These are phyloP conservation scores for Myxocyprinus asiaticus DNA, from an alignment of 2,113 vertebrate genomes.

Conservation along the genomic window DNA sequence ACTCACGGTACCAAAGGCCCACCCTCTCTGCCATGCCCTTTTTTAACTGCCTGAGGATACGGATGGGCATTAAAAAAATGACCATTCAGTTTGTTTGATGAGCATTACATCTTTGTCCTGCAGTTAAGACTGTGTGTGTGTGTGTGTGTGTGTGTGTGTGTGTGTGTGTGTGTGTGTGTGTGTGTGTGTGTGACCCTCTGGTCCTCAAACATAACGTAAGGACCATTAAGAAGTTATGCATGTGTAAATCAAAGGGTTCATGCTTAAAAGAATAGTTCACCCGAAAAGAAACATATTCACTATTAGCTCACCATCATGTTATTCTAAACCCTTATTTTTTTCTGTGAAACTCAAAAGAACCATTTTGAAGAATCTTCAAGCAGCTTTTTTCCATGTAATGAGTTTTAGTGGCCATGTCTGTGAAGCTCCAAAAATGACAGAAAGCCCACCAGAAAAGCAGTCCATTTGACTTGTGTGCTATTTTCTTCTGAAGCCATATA, in stretches of 20 bases:
- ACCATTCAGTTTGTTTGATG: not conserved
- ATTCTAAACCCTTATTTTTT: too few species aligned
- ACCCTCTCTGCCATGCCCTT: conserved; percentile 69
- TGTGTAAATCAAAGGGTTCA: conserved; percentile 19
- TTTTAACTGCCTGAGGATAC: conserved; percentile 69
- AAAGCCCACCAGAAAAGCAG: too few species aligned
- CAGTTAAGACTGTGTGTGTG: conserved; percentile 1
- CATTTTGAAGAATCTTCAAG: too few species aligned
- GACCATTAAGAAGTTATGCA: conserved; percentile 35
- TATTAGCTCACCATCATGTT: too few species aligned
- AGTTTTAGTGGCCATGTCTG: too few species aligned
- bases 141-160: conserved; percentile 9
- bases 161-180: conserved; percentile 11
- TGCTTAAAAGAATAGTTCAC: too few species aligned
- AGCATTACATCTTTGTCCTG: conserved; percentile 40
- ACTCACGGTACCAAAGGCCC: conserved; percentile 68
- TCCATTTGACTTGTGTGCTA: too few species aligned
- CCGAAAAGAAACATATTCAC: too few species aligned
- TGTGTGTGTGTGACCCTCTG: conserved; percentile 22
- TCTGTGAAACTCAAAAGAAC: too few species aligned
- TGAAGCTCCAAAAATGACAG: too few species aligned
- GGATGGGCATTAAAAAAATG: conserved; percentile 28
- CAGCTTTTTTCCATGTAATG: too few species aligned
- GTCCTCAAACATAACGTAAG: conserved; percentile 22
- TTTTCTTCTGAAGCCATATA: too few species aligned